phyloP scores from a whole-genome alignment of 2,888 invertebrate genomes.

The Periphyllus acericola region DNA sequence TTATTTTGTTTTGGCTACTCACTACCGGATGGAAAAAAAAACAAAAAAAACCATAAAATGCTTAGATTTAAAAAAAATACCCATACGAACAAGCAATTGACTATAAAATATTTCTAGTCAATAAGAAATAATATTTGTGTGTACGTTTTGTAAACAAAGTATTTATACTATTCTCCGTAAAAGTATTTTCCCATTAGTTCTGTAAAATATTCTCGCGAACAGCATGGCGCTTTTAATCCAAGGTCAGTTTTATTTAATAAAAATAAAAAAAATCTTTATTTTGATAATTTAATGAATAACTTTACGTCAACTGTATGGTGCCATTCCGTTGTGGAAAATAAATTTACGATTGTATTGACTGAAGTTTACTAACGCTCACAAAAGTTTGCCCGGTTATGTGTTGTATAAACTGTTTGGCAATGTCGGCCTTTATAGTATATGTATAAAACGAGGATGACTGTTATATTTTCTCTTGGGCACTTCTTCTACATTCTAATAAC shows the following conservation, averaged over 20 bases:
- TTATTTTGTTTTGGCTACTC: background rate
- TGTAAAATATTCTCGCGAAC: background rate
- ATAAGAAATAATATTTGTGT: background rate
- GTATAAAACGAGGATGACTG: background rate
- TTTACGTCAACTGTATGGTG: background rate
- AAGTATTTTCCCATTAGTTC: background rate
- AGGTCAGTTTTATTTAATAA: slow-evolving; percentile 6
- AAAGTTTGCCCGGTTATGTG: background rate
- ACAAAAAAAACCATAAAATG: background rate
- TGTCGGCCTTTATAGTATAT: background rate
- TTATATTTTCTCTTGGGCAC: background rate
- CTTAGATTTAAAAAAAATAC: background rate
- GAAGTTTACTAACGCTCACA: background rate
- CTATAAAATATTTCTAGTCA: background rate
- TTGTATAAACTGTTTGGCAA: background rate
- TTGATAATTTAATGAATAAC: slow-evolving; percentile 4
- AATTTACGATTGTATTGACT: background rate
- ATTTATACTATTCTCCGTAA: background rate
- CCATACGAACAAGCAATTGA: background rate
- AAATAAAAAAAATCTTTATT: slow-evolving; percentile 4
- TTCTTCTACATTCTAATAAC: background rate
- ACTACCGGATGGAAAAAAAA: background rate
- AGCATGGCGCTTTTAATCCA: background rate
- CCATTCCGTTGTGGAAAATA: background rate
- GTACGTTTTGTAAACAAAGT: background rate